Conservation (phyloP, 2,113 vertebrate genomes). For the Lepus europaeus region DNA sequence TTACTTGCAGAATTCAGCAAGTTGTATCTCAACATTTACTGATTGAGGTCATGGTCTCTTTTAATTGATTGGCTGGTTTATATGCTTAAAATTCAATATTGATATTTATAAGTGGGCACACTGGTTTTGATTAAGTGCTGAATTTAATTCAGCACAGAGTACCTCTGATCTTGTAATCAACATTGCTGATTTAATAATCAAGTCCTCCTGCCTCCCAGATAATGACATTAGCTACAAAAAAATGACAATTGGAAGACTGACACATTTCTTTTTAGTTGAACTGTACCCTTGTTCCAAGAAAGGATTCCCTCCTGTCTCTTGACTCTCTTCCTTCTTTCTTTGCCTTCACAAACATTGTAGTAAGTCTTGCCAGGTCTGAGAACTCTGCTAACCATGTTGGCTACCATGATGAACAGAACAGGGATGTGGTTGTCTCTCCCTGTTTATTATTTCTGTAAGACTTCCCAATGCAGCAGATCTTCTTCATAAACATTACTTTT, state of each 20-base stretch:
- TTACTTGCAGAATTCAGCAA: conserved; percentile 67
- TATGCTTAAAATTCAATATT: conserved; percentile 74
- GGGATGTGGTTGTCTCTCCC: neutral
- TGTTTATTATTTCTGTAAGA: neutral
- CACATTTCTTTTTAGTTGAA: conserved; percentile 61
- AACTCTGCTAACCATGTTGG: neutral
- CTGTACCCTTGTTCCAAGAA: conserved; percentile 38
- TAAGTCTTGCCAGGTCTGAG: neutral
- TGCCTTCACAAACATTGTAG: neutral
- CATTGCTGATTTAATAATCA: conserved; percentile 78
- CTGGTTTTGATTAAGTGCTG: conserved; percentile 79
- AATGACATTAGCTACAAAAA: conserved; percentile 54
- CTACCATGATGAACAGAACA: neutral
- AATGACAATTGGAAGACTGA: conserved; percentile 58
- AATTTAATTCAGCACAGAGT: conserved; percentile 76
- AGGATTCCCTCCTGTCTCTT: neutral
- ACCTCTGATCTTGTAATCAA: conserved; percentile 75
- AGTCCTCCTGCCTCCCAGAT: conserved; percentile 69
- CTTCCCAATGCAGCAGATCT: neutral
- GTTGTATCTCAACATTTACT: conserved; percentile 54
- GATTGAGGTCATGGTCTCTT: conserved; percentile 72
- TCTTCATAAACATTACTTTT: neutral
- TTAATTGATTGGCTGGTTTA: conserved; percentile 69
- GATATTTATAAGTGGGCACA: conserved; percentile 66
- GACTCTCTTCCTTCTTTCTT: neutral